Percentiles rank a stretch among this genome's conserved stretches.
These are phyloP conservation scores for Drosophila helvetica DNA, from an alignment of 2,888 invertebrate species.

Conservation along the genomic window DNA sequence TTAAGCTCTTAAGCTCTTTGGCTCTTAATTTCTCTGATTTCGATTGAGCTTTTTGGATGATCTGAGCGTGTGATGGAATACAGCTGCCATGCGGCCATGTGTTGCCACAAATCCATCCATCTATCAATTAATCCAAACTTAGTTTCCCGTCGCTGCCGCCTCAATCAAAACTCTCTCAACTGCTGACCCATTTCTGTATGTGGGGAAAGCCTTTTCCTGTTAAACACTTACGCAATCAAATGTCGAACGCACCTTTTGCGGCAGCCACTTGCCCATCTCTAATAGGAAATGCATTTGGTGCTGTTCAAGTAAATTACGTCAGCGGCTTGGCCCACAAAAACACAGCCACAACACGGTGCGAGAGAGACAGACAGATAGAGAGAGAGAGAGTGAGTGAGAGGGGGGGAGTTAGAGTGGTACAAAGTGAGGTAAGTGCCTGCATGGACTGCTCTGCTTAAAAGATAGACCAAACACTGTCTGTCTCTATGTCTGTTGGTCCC, in stretches of 20 bases:
- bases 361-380: constrained; percentile 1
- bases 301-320: constrained; percentile 75
- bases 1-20: neutral
- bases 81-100: neutral
- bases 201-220: constrained; percentile 25
- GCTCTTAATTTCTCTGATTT: neutral
- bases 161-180: neutral
- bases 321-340: constrained; percentile 63
- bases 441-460: constrained; percentile 61
- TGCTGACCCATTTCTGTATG: constrained; percentile 30
- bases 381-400: constrained; percentile 5
- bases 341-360: constrained; percentile 8
- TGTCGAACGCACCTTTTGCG: constrained; percentile 31
- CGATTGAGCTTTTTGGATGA: neutral
- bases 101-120: neutral
- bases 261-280: constrained; percentile 52
- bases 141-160: neutral
- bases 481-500: constrained; percentile 14
- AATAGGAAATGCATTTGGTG: constrained; percentile 67
- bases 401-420: neutral
- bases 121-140: neutral
- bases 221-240: constrained; percentile 32
- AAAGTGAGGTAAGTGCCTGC: constrained; percentile 64
- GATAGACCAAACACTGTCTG: constrained; percentile 55
- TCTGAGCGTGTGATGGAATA: too few relatives aligned